Evolutionary conservation across 2,888 invertebrate species (phyloP), one percentile per base, ranked within the genome.

Genomic region (Drosophila parthenogenetica): DNA sequence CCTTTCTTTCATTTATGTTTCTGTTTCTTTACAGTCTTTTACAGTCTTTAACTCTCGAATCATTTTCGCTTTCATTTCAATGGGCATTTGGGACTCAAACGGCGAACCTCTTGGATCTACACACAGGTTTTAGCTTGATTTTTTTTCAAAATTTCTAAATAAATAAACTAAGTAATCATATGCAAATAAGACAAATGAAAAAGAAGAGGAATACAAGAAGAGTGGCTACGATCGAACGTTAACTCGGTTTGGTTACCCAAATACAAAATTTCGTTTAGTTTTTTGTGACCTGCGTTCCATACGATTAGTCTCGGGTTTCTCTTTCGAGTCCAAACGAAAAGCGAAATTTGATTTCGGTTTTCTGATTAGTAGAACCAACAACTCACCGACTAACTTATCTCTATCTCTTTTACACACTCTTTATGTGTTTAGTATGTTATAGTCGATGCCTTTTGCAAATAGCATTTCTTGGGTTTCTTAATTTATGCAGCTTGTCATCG

Each of bases 331-430:
- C 58, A 74, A 75, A 75, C 86, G 70, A 85, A 89, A 89, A 89
- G 84, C 84, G 89, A 84, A 89, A 84, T 81, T 83, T 89, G 88
- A 88, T 88, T 88, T 89, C 57, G 65, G 75, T 77, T 83, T 89
- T 77, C 89, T 89, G 83, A 84, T 87, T 83, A 83, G 89, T 83
- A 83, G 83, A 83, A 83, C 83, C 63, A 69, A 83, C 61, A 58
- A 48, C 19, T 29, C 29, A 62, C 39, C 42, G 42, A 60, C 32
- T 43, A 50, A 25, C 39, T 43, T 29, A 5, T 32, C 11, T 3
- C 29, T n/a, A 32, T 25, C 3, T 25, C 35, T 49, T 37, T 32
- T 29, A 29, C 29, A 29, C 29, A 2, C 25, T 57, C 46, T 22
- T 45, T 22, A 14, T 16, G 14, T 29, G 32, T 19, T 55, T 42